Base-by-base conservation (phyloP, 1,140 invertebrate species). In the Nixonia krombeini region DNA sequence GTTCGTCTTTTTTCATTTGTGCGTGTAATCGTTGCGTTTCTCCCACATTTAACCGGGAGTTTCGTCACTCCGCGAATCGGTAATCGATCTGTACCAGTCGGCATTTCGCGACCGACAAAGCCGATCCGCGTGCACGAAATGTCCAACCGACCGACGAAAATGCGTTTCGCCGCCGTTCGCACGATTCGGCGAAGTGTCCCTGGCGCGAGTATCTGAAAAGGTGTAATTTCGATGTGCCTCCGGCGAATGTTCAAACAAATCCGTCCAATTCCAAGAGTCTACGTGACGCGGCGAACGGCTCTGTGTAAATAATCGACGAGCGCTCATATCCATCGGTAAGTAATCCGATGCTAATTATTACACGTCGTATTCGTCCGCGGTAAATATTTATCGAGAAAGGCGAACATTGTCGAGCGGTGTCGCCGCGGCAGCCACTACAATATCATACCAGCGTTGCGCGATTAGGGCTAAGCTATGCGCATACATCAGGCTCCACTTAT, bases 401-500 rank as follows among this genome's bases (percentile, higher is more conserved):
- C 49, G 33, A 57, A 56, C 57, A 44, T 41, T 70, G 57, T 65
- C 41, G 28, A 49, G 41, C 13, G 42, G 49, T 58, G 52, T 62
- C 56, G 33, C 47, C 47, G 53, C 45, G 37, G 61, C 47, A 68
- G 56, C 29, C 52, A 50, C 33, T 44, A 51, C 57, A 52, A 45
- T 33, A 53, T 70, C 57, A 64, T 64, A 57, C 53, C 49, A 50
- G 55, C 50, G 52, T 70, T 65, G 57, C 63, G 41, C 56, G 59
- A 70, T 69, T 63, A 64, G 51, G 55, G 25, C 46, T 64, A 64
- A 70, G 56, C 61, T 64, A 64, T 62, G 64, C 64, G 57, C 64
- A 69, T 69, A 69, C 58, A 69, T 69, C 63, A 69, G 58, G 58
- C 65, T 69, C 53, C 53, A 69, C 58, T 69, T 69, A 69, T 69